Evolutionary conservation across 1,140 invertebrate genomes (phyloP), one percentile per base, ranked within the genome.

Genomic region (Tetramorium parvispinum): DNA sequence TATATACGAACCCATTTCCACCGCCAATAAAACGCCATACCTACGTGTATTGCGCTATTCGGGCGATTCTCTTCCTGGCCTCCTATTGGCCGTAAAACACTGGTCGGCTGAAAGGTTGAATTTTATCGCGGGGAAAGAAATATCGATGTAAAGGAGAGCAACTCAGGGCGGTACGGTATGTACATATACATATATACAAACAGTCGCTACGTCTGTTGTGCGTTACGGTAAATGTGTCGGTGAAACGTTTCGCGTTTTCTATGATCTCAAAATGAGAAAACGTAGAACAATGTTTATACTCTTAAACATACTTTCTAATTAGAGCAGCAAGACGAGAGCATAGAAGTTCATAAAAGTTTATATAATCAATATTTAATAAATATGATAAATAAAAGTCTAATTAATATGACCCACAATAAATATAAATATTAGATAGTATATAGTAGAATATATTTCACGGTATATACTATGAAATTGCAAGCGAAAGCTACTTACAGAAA

Each of bases 1-100:
- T 94, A 93, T 95, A 94, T 93, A 94, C 90, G 86, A 92, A 92
- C 91, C 94, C 93, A 95, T 95, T 95, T 93, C 93, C 91, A 94
- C 89, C 91, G 93, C 94, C 94, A 95, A 95, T 94, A 95, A 94
- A 95, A 94, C 94, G 93, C 94, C 92, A 93, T 94, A 94, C 93
- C 93, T 94, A 94, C 91, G 94, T 94, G 94, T 93, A 95, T 94
- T 94, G 94, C 92, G 83, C 92, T 92, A 93, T 93, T 93, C 88
- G 91, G 83, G 91, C 93, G 92, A 94, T 94, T 94, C 94, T 94
- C 94, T 93, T 94, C 89, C 91, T 89, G 90, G 88, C 86, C 92
- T 93, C 87, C 94, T 93, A 95, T 94, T 95, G 94, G 93, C 92
- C 92, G 93, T 95, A 94, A 95, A 94, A 94, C 93, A 94, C 92